These are phyloP conservation scores for Platorchestia sp. DNA, from an alignment of 1,140 invertebrate genomes.

Conservation along the genomic window DNA sequence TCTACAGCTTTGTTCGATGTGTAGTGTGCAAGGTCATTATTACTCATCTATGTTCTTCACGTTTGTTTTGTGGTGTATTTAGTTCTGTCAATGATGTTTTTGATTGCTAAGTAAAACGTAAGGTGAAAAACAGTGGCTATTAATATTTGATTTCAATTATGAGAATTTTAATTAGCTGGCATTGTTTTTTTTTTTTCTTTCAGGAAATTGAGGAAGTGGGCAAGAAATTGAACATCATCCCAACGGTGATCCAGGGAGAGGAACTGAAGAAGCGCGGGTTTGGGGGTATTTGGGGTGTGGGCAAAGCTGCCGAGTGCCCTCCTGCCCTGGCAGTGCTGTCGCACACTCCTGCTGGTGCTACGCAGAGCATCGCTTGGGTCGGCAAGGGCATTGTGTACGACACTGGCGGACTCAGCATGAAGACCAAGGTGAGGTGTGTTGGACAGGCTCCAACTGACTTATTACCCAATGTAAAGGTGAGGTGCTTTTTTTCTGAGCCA, in stretches of 20 bases:
- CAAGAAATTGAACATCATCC: slow-evolving; percentile 77
- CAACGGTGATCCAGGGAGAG: slow-evolving; percentile 82
- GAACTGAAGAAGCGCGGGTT: slow-evolving; percentile 82
- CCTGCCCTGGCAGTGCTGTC: slow-evolving; percentile 86
- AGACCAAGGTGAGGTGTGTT: slow-evolving; percentile 78
- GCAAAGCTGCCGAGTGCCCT: slow-evolving; percentile 81
- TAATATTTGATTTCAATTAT: no score
- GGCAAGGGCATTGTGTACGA: slow-evolving; percentile 96
- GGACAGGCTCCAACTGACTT: no score
- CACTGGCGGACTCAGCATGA: slow-evolving; percentile 92
- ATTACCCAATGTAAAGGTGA: no score
- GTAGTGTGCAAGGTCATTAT: not conserved
- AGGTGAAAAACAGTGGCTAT: no score
- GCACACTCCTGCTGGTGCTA: slow-evolving; percentile 78
- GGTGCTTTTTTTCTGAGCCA: no score
- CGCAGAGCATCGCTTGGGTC: slow-evolving; percentile 86
- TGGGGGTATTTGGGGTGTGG: slow-evolving; percentile 90
- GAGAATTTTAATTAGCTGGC: not conserved
- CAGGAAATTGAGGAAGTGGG: slow-evolving; percentile 80
- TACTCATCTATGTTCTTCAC: not conserved
- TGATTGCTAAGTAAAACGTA: not conserved
- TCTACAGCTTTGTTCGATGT: not conserved
- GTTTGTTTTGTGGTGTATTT: not conserved
- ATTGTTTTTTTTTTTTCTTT: not conserved
- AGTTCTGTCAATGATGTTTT: not conserved